phyloP scores from a whole-genome alignment of 2,113 vertebrate genomes.

The Hypomesus transpacificus region DNA sequence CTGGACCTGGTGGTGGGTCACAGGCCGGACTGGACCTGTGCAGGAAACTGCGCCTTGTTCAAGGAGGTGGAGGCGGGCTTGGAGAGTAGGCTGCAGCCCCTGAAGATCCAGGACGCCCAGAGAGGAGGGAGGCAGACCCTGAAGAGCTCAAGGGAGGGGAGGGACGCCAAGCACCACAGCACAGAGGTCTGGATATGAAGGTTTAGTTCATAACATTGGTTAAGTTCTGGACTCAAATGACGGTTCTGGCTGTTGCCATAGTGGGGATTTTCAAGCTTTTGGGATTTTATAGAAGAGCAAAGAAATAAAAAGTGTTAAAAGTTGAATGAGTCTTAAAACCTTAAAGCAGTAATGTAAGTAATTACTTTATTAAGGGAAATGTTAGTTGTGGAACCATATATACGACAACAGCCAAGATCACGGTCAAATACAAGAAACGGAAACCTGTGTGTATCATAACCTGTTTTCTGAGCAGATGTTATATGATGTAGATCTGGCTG shows the following conservation, averaged over 20 bases:
- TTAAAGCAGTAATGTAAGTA: constrained; percentile 2
- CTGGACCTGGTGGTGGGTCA: constrained; percentile 67
- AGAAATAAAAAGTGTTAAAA: no score
- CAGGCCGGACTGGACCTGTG: constrained; percentile 62
- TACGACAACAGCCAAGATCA: no score
- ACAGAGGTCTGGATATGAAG: constrained; percentile 72
- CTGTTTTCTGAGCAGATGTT: no score
- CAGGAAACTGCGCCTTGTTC: constrained; percentile 40
- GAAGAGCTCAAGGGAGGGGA: constrained; percentile 46
- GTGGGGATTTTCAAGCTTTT: no score
- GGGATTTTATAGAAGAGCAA: no score
- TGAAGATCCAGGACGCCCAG: constrained; percentile 20
- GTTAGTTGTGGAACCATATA: background rate
- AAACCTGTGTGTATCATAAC: no score
- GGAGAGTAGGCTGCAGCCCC: constrained; percentile 4
- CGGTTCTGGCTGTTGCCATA: no score
- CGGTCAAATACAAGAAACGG: no score
- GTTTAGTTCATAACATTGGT: background rate
- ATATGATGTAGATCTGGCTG: no score
- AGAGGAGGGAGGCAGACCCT: constrained; percentile 37
- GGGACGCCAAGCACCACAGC: constrained; percentile 54
- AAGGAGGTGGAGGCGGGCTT: constrained; percentile 21
- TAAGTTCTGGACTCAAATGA: no score
- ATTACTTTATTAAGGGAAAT: background rate
- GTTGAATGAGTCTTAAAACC: constrained; percentile 1